Conservation (phyloP, 2,113 vertebrate genomes). For the Pachycephala philippinensis region DNA sequence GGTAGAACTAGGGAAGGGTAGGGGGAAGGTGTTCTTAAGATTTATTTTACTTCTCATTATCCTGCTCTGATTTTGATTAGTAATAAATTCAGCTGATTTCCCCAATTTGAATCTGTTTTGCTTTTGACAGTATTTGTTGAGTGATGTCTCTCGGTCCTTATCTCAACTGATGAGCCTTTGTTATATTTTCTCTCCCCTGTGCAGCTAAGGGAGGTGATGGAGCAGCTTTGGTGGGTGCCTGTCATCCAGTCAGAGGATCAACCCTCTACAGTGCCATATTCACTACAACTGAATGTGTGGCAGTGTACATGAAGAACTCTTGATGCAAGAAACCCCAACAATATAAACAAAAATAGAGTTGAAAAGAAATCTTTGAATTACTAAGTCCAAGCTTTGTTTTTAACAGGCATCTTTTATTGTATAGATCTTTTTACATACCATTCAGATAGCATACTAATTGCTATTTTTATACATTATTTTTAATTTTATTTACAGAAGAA, state of each 20-base stretch:
- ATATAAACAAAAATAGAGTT: accelerated
- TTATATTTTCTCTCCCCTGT: not conserved
- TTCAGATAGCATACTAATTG: not conserved
- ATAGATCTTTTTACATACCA: not conserved
- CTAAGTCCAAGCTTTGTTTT: not conserved
- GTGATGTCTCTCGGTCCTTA: not conserved
- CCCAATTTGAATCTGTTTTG: not conserved
- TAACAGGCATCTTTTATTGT: not conserved
- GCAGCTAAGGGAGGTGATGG: not conserved
- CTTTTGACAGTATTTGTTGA: not conserved
- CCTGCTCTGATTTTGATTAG: not conserved
- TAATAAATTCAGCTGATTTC: not conserved
- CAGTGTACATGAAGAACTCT: not conserved
- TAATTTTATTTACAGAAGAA: not conserved
- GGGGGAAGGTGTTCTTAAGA: not conserved
- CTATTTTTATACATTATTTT: not conserved
- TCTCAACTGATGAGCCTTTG: not conserved
- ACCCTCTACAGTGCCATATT: not conserved
- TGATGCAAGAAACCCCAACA: not conserved
- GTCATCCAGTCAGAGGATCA: not conserved
- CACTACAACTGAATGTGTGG: not conserved
- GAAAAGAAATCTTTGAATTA: not conserved
- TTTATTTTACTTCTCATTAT: not conserved
- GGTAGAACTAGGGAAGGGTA: not conserved
- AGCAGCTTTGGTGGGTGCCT: not conserved